phyloP scores from a whole-genome alignment of 2,888 invertebrate species.

The Dendrolimus houi region DNA sequence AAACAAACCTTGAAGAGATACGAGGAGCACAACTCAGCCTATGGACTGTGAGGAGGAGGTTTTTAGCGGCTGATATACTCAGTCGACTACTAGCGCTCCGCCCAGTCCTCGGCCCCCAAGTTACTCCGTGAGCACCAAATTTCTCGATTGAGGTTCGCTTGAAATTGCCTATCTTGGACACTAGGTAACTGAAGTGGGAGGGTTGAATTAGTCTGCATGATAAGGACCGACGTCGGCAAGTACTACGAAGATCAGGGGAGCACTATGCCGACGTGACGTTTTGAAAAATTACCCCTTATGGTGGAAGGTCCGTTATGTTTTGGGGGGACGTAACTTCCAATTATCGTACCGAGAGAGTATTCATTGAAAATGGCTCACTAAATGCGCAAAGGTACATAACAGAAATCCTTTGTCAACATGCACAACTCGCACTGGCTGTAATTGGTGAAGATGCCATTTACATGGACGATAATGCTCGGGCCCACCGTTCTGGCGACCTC shows the following conservation, averaged over 20 bases:
- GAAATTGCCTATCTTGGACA: conserved; percentile 1
- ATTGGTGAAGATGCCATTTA: too few species aligned
- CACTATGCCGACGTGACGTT: background rate
- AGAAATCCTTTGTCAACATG: background rate
- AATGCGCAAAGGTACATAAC: conserved; percentile 8
- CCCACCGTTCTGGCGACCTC: background rate
- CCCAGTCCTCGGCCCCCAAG: background rate
- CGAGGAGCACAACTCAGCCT: background rate
- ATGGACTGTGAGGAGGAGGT: background rate
- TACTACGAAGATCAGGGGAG: background rate
- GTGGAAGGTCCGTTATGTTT: background rate
- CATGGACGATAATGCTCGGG: conserved; percentile 5
- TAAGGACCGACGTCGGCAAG: background rate
- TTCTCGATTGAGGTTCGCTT: conserved; percentile 1
- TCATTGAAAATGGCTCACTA: conserved; percentile 9
- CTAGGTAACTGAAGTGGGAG: background rate
- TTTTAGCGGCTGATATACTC: background rate
- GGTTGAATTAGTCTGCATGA: background rate
- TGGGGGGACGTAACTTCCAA: background rate
- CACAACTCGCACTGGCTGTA: too few species aligned
- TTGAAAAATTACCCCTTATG: background rate
- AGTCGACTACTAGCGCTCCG: background rate
- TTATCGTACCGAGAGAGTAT: conserved; percentile 9
- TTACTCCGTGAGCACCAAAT: conserved; percentile 1
- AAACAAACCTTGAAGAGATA: too few species aligned